Evolutionary conservation across 2,113 vertebrate species (phyloP).

Genomic region (Mormyrus iriodes): DNA sequence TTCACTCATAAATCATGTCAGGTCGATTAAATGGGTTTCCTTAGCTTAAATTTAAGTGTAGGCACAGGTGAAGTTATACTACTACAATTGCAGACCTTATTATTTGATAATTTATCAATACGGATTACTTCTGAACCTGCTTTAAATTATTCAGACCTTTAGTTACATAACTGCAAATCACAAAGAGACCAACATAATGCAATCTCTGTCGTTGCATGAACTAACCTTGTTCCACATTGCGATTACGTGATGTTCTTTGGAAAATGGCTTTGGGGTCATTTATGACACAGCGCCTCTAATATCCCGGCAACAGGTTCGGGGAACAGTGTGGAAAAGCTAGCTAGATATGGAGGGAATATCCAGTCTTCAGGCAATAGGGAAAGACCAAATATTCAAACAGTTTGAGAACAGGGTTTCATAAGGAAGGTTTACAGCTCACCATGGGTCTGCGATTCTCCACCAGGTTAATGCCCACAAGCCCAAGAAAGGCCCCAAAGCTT

Average conservation of each 20-base stretch:
- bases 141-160: not conserved
- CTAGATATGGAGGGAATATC: not conserved
- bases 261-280: not conserved
- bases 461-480: slow-evolving; percentile 79
- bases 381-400: not conserved
- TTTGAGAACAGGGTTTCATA: not conserved
- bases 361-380: not conserved
- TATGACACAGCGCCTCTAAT: not conserved
- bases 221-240: not conserved
- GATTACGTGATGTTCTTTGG: not conserved
- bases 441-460: slow-evolving; percentile 89
- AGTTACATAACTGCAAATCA: not conserved
- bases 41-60: not conserved
- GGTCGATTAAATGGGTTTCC: not conserved
- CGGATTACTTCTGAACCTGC: not conserved
- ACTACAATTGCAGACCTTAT: not conserved
- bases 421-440: slow-evolving; percentile 61
- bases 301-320: not conserved
- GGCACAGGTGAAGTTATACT: not conserved
- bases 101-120: not conserved
- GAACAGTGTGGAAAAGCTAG: not conserved
- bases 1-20: not conserved
- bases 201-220: not conserved
- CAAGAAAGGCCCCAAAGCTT: slow-evolving; percentile 88
- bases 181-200: not conserved